phyloP scores from a whole-genome alignment of 2,888 invertebrate genomes.

The Ochropleura leucogaster region DNA sequence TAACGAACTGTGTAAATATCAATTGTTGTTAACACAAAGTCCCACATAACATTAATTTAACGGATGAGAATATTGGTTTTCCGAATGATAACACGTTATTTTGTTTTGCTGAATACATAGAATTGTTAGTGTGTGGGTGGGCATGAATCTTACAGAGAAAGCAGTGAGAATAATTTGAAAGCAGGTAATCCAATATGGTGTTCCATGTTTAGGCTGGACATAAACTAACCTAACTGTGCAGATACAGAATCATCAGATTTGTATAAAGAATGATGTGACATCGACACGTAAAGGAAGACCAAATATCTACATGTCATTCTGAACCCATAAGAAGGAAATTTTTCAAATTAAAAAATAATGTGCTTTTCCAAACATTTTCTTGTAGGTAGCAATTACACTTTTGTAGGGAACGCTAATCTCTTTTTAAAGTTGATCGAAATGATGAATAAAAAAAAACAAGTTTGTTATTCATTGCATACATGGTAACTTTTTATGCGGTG shows the following conservation, averaged over 20 bases:
- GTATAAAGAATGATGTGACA: background rate
- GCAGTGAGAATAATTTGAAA: slow-evolving; percentile 20
- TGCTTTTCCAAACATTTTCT: too few relatives aligned
- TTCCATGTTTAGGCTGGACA: slow-evolving; percentile 34
- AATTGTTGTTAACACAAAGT: slow-evolving; percentile 19
- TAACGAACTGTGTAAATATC: slow-evolving; percentile 13
- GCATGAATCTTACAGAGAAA: slow-evolving; percentile 15
- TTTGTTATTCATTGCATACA: too few relatives aligned
- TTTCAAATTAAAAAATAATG: too few relatives aligned
- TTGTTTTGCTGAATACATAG: background rate
- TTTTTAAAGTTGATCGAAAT: too few relatives aligned
- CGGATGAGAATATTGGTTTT: slow-evolving; percentile 8
- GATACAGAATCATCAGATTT: slow-evolving; percentile 18
- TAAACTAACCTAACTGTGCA: slow-evolving; percentile 13
- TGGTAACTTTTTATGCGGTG: too few relatives aligned
- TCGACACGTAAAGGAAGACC: too few relatives aligned
- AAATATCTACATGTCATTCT: too few relatives aligned
- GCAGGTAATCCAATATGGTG: slow-evolving; percentile 34
- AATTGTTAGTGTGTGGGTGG: slow-evolving; percentile 2
- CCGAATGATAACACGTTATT: slow-evolving; percentile 3
- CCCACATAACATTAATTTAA: slow-evolving; percentile 1
- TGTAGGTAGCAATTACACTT: too few relatives aligned
- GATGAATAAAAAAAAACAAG: too few relatives aligned
- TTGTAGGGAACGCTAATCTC: too few relatives aligned
- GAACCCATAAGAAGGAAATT: too few relatives aligned